phyloP scores from a whole-genome alignment of 2,888 invertebrate species.

The Lapara coniferarum region DNA sequence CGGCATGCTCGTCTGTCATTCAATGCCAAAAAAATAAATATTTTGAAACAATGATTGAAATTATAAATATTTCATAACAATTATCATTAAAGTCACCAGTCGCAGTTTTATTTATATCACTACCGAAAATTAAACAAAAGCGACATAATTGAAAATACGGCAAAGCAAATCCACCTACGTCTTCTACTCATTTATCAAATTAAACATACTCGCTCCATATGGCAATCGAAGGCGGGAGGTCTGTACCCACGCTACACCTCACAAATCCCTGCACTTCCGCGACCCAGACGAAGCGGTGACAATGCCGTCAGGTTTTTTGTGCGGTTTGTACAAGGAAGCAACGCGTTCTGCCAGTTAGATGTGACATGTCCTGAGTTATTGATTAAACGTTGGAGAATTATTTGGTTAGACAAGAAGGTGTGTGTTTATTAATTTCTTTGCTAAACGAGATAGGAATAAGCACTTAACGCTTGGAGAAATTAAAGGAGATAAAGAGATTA shows the following conservation, averaged over 20 bases:
- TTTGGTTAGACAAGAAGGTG: too few relatives aligned
- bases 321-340: constrained; percentile 3
- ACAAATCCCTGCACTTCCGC: neutral
- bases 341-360: neutral
- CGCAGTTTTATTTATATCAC: too few relatives aligned
- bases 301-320: constrained; percentile 18
- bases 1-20: too few relatives aligned
- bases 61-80: too few relatives aligned
- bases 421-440: too few relatives aligned
- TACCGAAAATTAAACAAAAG: neutral
- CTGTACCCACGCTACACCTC: neutral
- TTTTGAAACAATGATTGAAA: too few relatives aligned
- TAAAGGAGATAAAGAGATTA: neutral
- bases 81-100: too few relatives aligned
- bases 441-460: too few relatives aligned
- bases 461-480: neutral
- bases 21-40: too few relatives aligned
- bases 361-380: neutral
- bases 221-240: constrained; percentile 3
- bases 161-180: neutral
- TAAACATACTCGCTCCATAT: neutral
- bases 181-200: neutral
- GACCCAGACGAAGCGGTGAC: neutral
- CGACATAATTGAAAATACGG: neutral
- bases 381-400: too few relatives aligned